Evolutionary conservation across 1,140 invertebrate species (phyloP).

Genomic region (Sarcophaga peregrina): DNA sequence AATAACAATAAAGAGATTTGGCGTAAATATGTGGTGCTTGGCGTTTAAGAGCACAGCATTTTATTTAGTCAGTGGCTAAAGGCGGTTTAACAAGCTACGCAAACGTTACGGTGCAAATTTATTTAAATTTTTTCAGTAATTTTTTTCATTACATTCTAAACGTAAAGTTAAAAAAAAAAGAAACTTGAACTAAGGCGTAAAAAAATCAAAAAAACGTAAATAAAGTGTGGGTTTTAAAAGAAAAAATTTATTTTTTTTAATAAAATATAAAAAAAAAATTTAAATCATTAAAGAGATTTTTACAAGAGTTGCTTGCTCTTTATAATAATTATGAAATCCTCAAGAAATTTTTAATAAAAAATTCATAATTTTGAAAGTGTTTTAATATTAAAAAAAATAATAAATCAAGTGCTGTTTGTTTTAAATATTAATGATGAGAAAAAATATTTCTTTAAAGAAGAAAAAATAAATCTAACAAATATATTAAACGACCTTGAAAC

Average conservation of each 20-base stretch:
- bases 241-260: too few relatives aligned
- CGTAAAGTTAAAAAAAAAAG: not conserved
- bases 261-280: too few relatives aligned
- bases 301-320: too few relatives aligned
- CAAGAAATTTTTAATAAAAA: too few relatives aligned
- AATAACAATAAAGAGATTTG: not conserved
- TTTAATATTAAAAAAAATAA: not conserved
- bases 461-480: conserved; percentile 14
- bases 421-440: conserved; percentile 3
- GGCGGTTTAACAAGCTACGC: not conserved
- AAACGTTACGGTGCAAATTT: conserved; percentile 24
- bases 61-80: not conserved
- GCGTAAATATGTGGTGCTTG: too few relatives aligned
- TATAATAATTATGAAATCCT: too few relatives aligned
- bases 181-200: not conserved
- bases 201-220: not conserved
- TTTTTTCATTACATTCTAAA: conserved; percentile 32
- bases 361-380: not conserved
- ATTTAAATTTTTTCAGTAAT: conserved; percentile 28
- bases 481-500: conserved; percentile 32
- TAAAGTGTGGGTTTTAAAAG: too few relatives aligned
- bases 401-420: not conserved
- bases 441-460: not conserved
- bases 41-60: not conserved
- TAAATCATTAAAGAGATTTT: too few relatives aligned